Evolutionary conservation across 53 echinoderm and acorn worm genomes (phyloP).

Genomic region (Paracentrotus lividus): DNA sequence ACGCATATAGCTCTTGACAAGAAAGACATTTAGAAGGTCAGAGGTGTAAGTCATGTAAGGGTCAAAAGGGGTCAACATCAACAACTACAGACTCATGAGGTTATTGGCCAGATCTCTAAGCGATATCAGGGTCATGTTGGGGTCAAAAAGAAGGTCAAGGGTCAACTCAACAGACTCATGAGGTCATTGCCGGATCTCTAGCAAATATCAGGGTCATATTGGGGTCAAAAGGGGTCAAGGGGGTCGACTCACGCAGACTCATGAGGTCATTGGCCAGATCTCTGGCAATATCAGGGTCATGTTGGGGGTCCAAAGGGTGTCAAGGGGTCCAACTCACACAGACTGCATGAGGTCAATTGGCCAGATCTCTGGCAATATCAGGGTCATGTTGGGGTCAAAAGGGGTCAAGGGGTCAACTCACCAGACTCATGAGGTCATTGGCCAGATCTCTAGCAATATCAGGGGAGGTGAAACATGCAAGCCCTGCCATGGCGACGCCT

Average conservation of each 20-base stretch:
- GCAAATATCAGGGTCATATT: constrained; percentile 87
- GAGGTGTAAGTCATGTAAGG: no score
- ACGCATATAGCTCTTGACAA: not conserved
- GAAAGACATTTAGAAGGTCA: constrained; percentile 23
- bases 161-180: constrained; percentile 98
- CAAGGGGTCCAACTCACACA: no score
- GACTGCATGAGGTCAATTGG: no score
- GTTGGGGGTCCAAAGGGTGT: no score
- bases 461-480: constrained; percentile 99
- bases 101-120: no score
- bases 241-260: constrained; percentile 98
- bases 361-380: no score
- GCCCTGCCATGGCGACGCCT: constrained; percentile 97
- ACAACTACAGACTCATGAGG: no score
- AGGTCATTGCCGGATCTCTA: constrained; percentile 99
- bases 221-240: constrained; percentile 39
- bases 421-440: constrained; percentile 99
- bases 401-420: constrained; percentile 81
- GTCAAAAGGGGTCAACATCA: no score
- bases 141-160: constrained; percentile 29
- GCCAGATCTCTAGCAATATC: constrained; percentile 99
- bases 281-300: constrained; percentile 97
- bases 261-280: constrained; percentile 99
- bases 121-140: no score
- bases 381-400: constrained; percentile 41